Conservation (phyloP, 2,888 invertebrate genomes). For the Protonemura montana region DNA sequence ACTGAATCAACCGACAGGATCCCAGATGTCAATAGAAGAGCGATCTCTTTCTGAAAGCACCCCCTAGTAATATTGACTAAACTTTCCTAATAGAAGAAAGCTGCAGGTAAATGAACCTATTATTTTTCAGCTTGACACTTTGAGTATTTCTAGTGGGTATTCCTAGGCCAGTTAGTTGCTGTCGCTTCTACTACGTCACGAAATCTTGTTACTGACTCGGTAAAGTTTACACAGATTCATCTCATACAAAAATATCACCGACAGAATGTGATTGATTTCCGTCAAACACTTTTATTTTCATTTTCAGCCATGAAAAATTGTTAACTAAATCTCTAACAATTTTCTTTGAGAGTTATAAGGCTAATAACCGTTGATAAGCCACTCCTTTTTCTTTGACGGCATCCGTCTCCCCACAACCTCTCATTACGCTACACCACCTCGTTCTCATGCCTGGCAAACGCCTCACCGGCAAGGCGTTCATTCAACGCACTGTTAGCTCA, state of each 20-base stretch:
- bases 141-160: not conserved
- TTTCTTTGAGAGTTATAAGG: not conserved
- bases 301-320: not conserved
- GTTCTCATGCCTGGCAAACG: not conserved
- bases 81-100: not conserved
- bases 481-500: not conserved
- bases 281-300: not conserved
- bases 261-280: too few species aligned
- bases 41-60: not conserved
- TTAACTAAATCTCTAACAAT: not conserved
- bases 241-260: too few species aligned
- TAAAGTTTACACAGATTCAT: too few species aligned
- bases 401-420: not conserved
- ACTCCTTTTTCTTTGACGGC: not conserved
- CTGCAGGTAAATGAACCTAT: not conserved
- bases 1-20: not conserved
- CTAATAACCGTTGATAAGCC: not conserved
- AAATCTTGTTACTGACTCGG: too few species aligned
- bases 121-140: not conserved
- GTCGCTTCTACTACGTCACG: too few species aligned
- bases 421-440: too few species aligned
- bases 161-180: too few species aligned
- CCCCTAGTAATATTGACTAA: not conserved
- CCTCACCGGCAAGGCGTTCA: not conserved
- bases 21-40: not conserved